A percentile compares a stretch with the other conserved stretches of the same genome.
Evolutionary conservation across 1,140 invertebrate genomes (phyloP).

Genomic region (Maniola jurtina): DNA sequence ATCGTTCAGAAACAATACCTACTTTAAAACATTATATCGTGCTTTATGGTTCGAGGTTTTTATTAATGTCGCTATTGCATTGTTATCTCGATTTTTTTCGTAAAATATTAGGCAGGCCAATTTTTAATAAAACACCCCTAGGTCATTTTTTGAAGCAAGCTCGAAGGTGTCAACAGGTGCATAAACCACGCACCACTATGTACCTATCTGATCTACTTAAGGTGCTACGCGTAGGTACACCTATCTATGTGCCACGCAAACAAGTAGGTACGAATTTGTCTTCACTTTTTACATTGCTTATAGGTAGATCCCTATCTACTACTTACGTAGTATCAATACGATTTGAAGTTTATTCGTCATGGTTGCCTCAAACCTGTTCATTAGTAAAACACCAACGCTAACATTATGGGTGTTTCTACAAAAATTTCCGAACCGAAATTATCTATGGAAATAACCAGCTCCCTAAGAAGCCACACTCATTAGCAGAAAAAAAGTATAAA

Average conservation of each 20-base stretch:
- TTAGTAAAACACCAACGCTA: slow-evolving; percentile 27
- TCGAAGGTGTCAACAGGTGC: too few species aligned
- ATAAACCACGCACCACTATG: too few species aligned
- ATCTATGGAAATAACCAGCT: slow-evolving; percentile 53
- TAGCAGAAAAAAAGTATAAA: slow-evolving; percentile 50
- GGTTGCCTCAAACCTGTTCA: slow-evolving; percentile 5
- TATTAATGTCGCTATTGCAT: slow-evolving; percentile 23
- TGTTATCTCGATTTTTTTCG: slow-evolving; percentile 9
- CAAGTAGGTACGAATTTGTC: too few species aligned
- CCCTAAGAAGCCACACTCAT: slow-evolving; percentile 64
- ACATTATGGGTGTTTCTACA: slow-evolving; percentile 28
- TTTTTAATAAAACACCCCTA: too few species aligned
- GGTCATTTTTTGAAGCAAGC: too few species aligned
- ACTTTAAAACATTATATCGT: slow-evolving; percentile 22
- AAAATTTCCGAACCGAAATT: slow-evolving; percentile 33
- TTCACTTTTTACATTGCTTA: too few species aligned
- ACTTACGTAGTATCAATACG: not conserved
- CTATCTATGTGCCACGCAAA: too few species aligned
- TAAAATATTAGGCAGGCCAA: not conserved
- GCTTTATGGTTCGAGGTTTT: slow-evolving; percentile 30
- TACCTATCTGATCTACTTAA: too few species aligned
- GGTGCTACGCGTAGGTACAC: too few species aligned
- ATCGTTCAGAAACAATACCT: slow-evolving; percentile 32
- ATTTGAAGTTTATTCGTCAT: slow-evolving; percentile 1
- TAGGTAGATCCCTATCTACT: too few species aligned